Conservation (phyloP, 2,888 invertebrate genomes). For the Coecobrya sp. region DNA sequence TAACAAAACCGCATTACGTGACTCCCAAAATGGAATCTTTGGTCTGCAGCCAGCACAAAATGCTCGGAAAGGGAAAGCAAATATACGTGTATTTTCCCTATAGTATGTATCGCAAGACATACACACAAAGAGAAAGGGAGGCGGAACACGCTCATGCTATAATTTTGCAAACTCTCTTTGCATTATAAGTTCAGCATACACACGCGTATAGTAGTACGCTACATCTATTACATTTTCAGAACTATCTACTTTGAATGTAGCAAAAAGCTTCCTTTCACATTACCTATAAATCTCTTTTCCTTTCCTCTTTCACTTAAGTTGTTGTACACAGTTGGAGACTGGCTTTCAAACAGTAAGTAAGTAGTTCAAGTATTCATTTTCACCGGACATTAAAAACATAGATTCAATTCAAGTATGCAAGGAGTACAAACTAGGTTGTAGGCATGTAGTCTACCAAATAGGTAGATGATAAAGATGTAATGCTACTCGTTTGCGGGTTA, state of each 20-base stretch:
- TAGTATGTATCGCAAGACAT: background rate
- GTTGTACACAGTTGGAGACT: background rate
- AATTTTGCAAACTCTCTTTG: conserved; percentile 4
- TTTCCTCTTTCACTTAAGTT: conserved; percentile 62
- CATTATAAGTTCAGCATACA: background rate
- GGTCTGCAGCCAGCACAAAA: conserved; percentile 72
- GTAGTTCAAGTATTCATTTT: conserved; percentile 12
- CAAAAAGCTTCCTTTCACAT: conserved; percentile 74
- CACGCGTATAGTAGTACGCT: background rate
- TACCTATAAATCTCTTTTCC: conserved; percentile 72
- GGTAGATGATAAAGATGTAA: no score
- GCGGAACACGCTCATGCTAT: background rate
- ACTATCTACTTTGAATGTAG: conserved; percentile 53
- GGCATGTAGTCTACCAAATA: no score
- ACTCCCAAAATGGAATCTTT: conserved; percentile 73
- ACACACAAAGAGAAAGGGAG: no score
- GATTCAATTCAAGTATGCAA: background rate
- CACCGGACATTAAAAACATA: conserved; percentile 30
- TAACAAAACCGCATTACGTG: conserved; percentile 73
- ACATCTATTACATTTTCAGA: background rate
- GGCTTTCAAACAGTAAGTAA: conserved; percentile 25
- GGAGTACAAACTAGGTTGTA: no score
- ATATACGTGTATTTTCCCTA: background rate
- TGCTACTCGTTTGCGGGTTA: no score
- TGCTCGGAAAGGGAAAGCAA: background rate